Conservation (phyloP, 2,888 invertebrate species). For the Epinotia brunnichana region DNA sequence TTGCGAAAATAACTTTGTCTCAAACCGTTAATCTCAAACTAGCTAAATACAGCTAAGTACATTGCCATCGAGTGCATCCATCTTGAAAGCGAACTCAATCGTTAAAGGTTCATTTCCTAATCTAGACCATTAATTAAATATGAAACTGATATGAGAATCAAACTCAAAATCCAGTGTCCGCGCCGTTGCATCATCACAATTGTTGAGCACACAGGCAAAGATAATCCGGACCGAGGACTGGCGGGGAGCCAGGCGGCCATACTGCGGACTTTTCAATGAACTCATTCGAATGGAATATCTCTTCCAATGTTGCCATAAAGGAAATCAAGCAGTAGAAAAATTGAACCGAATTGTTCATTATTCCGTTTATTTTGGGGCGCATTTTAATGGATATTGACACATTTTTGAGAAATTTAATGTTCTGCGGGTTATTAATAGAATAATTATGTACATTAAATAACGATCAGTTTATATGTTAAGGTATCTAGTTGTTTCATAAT, state of each 20-base stretch:
- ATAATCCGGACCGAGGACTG: constrained; percentile 74
- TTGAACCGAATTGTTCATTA: constrained; percentile 59
- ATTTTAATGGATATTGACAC: constrained; percentile 4
- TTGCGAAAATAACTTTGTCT: no score
- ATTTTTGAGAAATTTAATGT: neutral
- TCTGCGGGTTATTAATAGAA: neutral
- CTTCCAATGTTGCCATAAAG: constrained; percentile 79
- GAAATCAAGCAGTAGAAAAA: constrained; percentile 77
- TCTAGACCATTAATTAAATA: constrained; percentile 58
- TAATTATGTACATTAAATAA: no score
- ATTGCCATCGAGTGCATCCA: neutral
- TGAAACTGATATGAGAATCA: constrained; percentile 61
- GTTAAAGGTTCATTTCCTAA: neutral
- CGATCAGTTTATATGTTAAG: no score
- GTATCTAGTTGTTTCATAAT: no score
- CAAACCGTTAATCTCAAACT: neutral
- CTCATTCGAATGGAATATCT: constrained; percentile 80
- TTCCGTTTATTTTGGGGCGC: constrained; percentile 36
- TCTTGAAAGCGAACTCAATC: neutral
- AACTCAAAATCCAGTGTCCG: constrained; percentile 58
- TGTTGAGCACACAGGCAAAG: constrained; percentile 71
- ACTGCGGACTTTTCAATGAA: constrained; percentile 83
- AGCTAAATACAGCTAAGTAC: neutral
- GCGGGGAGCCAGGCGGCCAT: constrained; percentile 76
- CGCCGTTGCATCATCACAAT: constrained; percentile 75